A percentile compares a stretch with the other conserved stretches of the same genome.
Conservation (phyloP, 2,797 vertebrate species). For the Paratrypauchen microcephalus region DNA sequence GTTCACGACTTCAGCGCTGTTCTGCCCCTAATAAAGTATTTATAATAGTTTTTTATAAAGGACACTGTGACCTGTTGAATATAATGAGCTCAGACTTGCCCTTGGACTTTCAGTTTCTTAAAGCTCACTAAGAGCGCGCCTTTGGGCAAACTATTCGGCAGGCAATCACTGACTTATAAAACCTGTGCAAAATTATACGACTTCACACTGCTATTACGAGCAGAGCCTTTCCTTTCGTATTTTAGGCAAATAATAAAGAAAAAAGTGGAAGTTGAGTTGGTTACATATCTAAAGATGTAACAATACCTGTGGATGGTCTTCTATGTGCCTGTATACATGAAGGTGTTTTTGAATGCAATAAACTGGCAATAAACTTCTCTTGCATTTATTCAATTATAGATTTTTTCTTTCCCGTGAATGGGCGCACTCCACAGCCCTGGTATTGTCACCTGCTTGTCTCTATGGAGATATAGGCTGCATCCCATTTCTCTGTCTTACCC, state of each 20-base stretch:
- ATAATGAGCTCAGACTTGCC: neutral
- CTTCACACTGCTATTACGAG: neutral
- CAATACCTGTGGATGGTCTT: neutral
- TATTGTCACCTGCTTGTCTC: no score
- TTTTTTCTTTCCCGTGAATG: no score
- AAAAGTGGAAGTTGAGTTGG: no score
- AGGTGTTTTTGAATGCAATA: no score
- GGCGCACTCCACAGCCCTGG: no score
- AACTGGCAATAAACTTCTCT: no score
- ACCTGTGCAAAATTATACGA: neutral
- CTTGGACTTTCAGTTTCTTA: slow-evolving; percentile 5
- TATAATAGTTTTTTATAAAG: neutral
- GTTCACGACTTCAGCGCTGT: neutral
- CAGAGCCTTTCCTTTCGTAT: neutral
- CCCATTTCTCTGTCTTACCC: no score
- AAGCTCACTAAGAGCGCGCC: neutral
- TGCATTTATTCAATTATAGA: no score
- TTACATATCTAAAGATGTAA: neutral
- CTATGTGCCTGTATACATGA: neutral
- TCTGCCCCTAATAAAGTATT: neutral
- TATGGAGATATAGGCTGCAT: no score
- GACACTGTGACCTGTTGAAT: slow-evolving; percentile 5
- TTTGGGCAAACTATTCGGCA: neutral
- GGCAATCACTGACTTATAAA: neutral
- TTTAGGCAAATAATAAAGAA: neutral